Conservation (phyloP, 2,888 invertebrate genomes). For the Neoitamus cyanurus region DNA sequence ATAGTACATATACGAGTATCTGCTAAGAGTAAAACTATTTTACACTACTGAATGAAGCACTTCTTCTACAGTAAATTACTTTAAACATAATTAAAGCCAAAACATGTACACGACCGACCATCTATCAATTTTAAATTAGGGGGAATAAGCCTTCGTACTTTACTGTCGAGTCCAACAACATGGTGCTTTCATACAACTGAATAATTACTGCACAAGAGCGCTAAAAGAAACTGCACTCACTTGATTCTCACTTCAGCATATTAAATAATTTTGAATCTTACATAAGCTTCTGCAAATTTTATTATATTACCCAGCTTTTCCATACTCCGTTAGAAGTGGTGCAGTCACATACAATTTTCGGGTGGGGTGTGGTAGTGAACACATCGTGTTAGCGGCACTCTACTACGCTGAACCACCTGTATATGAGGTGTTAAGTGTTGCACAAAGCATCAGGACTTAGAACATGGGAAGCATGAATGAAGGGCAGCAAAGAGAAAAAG, state of each 20-base stretch:
- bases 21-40: no score
- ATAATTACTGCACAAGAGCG: constrained; percentile 22
- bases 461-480: constrained; percentile 2
- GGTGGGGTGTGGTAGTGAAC: neutral
- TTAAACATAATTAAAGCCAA: neutral
- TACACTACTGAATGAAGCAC: no score
- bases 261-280: constrained; percentile 46
- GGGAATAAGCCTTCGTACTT: constrained; percentile 26
- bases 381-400: neutral
- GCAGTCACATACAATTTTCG: neutral
- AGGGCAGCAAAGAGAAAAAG: constrained; percentile 23
- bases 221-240: constrained; percentile 16
- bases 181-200: neutral
- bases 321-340: neutral
- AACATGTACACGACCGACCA: neutral
- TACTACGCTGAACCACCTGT: constrained; percentile 20
- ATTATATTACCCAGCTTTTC: constrained; percentile 36
- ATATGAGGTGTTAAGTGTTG: constrained; percentile 33
- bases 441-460: constrained; percentile 20
- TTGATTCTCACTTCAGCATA: constrained; percentile 36
- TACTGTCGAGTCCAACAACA: neutral
- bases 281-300: constrained; percentile 45
- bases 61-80: no score
- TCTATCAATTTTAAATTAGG: neutral
- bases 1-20: no score